Evolutionary conservation across 2,113 vertebrate species (phyloP), one percentile per base, ranked within the genome.

Genomic region (Otis tarda): DNA sequence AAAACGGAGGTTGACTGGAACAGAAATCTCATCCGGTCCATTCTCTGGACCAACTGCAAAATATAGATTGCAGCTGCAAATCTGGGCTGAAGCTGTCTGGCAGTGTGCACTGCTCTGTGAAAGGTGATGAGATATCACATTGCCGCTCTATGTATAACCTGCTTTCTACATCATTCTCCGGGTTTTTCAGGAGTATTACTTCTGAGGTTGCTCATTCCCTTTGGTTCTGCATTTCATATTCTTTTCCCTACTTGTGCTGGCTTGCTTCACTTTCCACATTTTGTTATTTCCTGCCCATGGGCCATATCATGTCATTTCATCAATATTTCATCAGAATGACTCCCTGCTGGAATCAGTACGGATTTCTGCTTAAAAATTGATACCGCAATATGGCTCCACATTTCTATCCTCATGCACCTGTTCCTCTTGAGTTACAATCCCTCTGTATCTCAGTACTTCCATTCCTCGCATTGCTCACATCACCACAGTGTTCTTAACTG

Each of bases 351-450:
- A 94, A 94, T 65, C 81, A 76, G n/a, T 61, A 82, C 7, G 37
- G 90, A 82, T 91, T 85, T 79, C 91, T 93, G 77, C 78, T 96
- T 91, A 96, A 94, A 96, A 94, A 96, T 84, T 94, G 41, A 94
- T 94, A 57, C 23, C 3, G 4, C 90, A 94, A 89, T 87, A 89
- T 75, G 83, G 57, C 67, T 35, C 33, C 43, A 16, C 31, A 39
- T 73, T 93, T 93, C 70, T 59, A 23, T 73, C 56, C 50, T 84
- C 50, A 35, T 33, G 74, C 81, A 87, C 91, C 80, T 92, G 86
- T 84, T 93, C 65, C 68, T 92, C 80, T 47, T 24, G 77, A 94
- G 67, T 52, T 89, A 69, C 52, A 82, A 20, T 39, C n/a, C 28
- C 74, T 67, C 27, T 27, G 3, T 21, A 49, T 28, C 61, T 85